phyloP scores from a whole-genome alignment of 2,113 vertebrate genomes.

The Melanotaenia duboulayi region DNA sequence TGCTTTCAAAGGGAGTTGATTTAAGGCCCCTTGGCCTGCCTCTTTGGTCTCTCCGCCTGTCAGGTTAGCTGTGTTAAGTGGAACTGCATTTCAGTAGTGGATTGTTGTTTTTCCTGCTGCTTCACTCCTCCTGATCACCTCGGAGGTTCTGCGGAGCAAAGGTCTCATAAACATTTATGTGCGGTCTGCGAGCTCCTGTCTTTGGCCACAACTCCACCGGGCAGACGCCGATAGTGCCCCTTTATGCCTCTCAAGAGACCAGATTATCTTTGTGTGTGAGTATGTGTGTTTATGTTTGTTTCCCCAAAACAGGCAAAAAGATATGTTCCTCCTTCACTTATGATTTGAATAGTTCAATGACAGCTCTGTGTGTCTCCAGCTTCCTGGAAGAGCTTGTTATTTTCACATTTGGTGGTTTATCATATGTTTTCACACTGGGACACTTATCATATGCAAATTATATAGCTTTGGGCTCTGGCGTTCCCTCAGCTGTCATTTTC shows the following conservation, averaged over 20 bases:
- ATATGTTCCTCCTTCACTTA: slow-evolving; percentile 36
- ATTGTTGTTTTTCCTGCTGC: slow-evolving; percentile 72
- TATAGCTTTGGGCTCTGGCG: slow-evolving; percentile 46
- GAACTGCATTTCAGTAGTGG: slow-evolving; percentile 72
- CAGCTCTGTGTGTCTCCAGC: slow-evolving; percentile 29
- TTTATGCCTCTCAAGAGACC: slow-evolving; percentile 83
- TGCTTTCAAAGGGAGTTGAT: slow-evolving; percentile 63
- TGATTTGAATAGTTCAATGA: slow-evolving; percentile 50
- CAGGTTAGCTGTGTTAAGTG: slow-evolving; percentile 75
- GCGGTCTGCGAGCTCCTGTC: slow-evolving; percentile 69
- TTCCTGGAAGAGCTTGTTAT: slow-evolving; percentile 37
- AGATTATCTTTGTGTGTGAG: slow-evolving; percentile 34
- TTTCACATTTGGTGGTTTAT: slow-evolving; percentile 48
- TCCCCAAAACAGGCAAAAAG: slow-evolving; percentile 53
- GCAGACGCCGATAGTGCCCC: slow-evolving; percentile 55
- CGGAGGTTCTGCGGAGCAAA: slow-evolving; percentile 73
- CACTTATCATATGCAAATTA: slow-evolving; percentile 80
- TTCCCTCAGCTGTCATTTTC: slow-evolving; percentile 73
- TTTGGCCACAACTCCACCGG: slow-evolving; percentile 67
- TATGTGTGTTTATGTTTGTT: slow-evolving; percentile 47
- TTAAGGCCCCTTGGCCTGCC: slow-evolving; percentile 57
- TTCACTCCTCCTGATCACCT: slow-evolving; percentile 80
- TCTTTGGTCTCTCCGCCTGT: slow-evolving; percentile 54
- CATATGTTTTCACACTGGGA: slow-evolving; percentile 73
- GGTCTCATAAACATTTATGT: slow-evolving; percentile 84